A percentile compares a stretch with the other conserved stretches of the same genome.
Conservation (phyloP, 2,113 vertebrate species). For the Corythoichthys haematopterus region DNA sequence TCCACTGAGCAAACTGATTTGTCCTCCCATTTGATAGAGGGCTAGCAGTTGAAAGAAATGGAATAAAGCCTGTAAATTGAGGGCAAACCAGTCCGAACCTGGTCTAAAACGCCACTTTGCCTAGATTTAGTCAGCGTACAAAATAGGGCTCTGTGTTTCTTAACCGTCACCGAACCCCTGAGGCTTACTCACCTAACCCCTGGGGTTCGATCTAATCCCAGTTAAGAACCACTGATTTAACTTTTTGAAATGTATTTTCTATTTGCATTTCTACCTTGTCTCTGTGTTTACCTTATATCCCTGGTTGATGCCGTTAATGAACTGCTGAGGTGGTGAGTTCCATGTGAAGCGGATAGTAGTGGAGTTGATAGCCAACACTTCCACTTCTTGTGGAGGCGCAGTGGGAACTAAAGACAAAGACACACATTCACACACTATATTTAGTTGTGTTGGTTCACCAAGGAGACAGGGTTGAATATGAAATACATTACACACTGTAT, state of each 20-base stretch:
- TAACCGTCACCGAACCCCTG: no score
- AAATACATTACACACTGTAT: neutral
- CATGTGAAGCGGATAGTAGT: slow-evolving; percentile 87
- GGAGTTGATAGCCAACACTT: slow-evolving; percentile 82
- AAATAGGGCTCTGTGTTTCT: no score
- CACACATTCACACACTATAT: slow-evolving; percentile 15
- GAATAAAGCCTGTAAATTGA: no score
- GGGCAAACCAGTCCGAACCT: no score
- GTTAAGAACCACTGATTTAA: neutral
- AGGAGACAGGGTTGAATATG: slow-evolving; percentile 1
- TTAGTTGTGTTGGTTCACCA: slow-evolving; percentile 11
- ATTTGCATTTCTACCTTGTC: neutral
- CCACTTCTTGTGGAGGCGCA: slow-evolving; percentile 88
- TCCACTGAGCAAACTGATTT: no score
- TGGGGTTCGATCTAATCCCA: no score
- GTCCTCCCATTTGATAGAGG: no score
- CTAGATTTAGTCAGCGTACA: no score
- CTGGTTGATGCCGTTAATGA: slow-evolving; percentile 96
- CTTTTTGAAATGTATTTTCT: neutral
- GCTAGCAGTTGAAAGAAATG: no score
- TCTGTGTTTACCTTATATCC: slow-evolving; percentile 85
- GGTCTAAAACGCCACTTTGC: no score
- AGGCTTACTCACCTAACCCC: no score
- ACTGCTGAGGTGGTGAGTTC: slow-evolving; percentile 92
- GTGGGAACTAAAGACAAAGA: slow-evolving; percentile 80